A percentile compares a stretch with the other conserved stretches of the same genome.
These are phyloP conservation scores for Lithobates pipiens DNA, from an alignment of 2,797 vertebrate species.

Conservation along the genomic window DNA sequence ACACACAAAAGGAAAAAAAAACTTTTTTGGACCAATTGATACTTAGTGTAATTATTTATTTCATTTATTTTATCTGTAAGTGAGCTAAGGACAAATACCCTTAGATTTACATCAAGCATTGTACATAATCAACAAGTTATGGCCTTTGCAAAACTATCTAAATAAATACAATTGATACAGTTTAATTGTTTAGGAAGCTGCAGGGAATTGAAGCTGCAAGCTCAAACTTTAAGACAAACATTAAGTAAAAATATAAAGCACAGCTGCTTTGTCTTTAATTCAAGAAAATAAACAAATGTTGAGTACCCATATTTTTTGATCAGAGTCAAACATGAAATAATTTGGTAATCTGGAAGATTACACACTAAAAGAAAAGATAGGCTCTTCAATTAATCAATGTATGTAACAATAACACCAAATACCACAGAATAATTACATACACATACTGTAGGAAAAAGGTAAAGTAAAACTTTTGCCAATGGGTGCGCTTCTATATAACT, in stretches of 20 bases:
- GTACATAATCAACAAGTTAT: constrained; percentile 32
- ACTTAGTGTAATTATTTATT: constrained; percentile 19
- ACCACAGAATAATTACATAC: no score
- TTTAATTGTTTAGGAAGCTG: constrained; percentile 22
- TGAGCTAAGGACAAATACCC: constrained; percentile 48
- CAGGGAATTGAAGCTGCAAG: background rate
- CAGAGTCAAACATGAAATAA: no score
- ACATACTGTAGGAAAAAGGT: no score
- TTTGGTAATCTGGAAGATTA: no score
- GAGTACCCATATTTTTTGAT: no score
- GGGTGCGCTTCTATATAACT: no score
- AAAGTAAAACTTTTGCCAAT: no score
- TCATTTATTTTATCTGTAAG: constrained; percentile 27
- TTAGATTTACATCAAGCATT: constrained; percentile 16
- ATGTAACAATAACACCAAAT: no score
- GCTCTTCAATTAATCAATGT: no score
- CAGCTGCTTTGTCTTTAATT: constrained; percentile 20
- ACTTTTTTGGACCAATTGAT: constrained; percentile 1
- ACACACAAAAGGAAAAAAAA: background rate
- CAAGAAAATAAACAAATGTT: background rate
- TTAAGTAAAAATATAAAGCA: background rate
- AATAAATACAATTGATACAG: constrained; percentile 29
- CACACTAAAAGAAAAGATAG: no score
- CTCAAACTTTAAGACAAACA: background rate
- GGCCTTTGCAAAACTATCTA: constrained; percentile 11